A percentile compares a stretch with the other conserved stretches of the same genome.
Conservation (phyloP, 1,140 invertebrate species). For the Hyposmocoma kahamanoa region DNA sequence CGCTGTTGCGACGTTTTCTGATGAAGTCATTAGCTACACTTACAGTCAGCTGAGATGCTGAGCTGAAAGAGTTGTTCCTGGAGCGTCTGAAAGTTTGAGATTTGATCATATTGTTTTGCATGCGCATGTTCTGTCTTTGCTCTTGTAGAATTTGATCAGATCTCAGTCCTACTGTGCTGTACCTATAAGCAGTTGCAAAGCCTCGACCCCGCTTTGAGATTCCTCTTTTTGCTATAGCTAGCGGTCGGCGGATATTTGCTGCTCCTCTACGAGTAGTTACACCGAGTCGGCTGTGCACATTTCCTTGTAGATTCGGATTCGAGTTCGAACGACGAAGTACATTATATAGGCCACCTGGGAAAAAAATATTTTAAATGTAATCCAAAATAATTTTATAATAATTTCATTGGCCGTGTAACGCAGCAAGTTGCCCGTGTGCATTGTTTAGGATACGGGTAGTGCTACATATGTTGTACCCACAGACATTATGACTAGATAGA, state of each 20-base stretch:
- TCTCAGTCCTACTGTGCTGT: constrained; percentile 53
- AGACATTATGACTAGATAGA: too few species aligned
- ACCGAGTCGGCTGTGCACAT: constrained; percentile 55
- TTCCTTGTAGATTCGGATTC: constrained; percentile 31
- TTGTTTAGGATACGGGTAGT: too few species aligned
- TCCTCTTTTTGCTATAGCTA: constrained; percentile 57
- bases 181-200: constrained; percentile 46
- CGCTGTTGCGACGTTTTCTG: constrained; percentile 51
- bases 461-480: too few species aligned
- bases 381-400: constrained; percentile 8
- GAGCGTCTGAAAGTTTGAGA: constrained; percentile 56
- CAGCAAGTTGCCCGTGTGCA: too few species aligned
- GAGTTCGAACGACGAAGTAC: constrained; percentile 37
- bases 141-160: constrained; percentile 62
- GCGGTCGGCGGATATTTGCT: constrained; percentile 32
- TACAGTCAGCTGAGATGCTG: constrained; percentile 55
- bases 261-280: constrained; percentile 36
- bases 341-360: constrained; percentile 39
- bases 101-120: constrained; percentile 45
- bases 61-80: constrained; percentile 54
- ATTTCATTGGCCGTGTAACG: too few species aligned
- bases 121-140: constrained; percentile 33
- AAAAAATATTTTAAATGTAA: constrained; percentile 10
- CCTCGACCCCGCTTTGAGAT: constrained; percentile 58
- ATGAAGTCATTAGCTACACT: constrained; percentile 64